These are phyloP conservation scores for Nesoenas mayeri DNA, from an alignment of 2,113 vertebrate genomes.

Conservation along the genomic window DNA sequence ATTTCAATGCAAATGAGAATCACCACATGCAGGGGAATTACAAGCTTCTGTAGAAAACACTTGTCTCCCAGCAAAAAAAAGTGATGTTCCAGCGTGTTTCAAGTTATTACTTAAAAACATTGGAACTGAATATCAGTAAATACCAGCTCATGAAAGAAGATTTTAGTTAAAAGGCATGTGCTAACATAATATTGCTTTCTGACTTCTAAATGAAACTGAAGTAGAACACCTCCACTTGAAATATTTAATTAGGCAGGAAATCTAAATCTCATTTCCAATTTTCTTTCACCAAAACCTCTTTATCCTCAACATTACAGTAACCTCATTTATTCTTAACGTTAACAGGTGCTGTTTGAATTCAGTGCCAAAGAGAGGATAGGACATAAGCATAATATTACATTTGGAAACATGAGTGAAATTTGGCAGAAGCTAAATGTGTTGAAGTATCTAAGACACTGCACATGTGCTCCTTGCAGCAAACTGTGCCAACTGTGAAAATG, in stretches of 20 bases:
- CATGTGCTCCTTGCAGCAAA: conserved; percentile 17
- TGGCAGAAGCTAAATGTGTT: conserved; percentile 27
- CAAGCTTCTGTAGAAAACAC: not conserved
- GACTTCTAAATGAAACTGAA: conserved; percentile 15
- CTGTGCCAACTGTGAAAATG: conserved; percentile 32
- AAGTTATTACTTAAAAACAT: not conserved
- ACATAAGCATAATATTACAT: conserved; percentile 66
- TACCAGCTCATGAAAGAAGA: not conserved
- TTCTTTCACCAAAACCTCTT: conserved; percentile 60
- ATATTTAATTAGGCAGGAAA: conserved; percentile 40
- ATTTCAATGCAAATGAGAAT: conserved; percentile 7
- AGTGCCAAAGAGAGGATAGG: conserved; percentile 27
- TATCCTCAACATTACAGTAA: conserved; percentile 46
- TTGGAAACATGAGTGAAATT: conserved; percentile 63
- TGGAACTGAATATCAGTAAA: not conserved
- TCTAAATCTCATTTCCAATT: not conserved
- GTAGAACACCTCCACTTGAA: not conserved
- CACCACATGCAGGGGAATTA: not conserved
- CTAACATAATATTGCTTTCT: not conserved
- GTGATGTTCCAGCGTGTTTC: not conserved
- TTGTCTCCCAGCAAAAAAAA: not conserved
- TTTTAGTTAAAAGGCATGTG: not conserved
- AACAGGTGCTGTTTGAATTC: conserved; percentile 58
- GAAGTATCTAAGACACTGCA: conserved; percentile 40
- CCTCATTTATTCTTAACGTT: conserved; percentile 51